Conservation (phyloP, 2,113 vertebrate species). For the Corythornis madagascariensis region DNA sequence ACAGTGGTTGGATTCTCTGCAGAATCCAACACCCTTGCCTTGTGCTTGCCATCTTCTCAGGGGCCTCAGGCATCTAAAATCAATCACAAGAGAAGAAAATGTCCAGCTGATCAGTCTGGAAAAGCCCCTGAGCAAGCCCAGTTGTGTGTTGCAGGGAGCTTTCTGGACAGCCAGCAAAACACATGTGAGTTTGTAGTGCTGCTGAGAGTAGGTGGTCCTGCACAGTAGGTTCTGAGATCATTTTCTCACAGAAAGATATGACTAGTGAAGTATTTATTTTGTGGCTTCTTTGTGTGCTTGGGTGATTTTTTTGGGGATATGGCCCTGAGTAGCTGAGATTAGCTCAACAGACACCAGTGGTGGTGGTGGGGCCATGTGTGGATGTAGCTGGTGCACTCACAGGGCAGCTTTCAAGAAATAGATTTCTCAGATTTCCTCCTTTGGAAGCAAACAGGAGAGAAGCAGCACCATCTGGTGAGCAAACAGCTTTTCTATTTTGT, state of each 20-base stretch:
- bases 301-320: neutral
- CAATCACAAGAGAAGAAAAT: neutral
- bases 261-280: neutral
- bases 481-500: neutral
- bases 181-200: neutral
- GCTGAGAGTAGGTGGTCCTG: neutral
- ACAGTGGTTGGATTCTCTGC: neutral
- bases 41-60: neutral
- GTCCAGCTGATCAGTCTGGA: neutral
- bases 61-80: neutral
- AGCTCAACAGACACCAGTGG: neutral
- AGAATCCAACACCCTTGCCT: neutral
- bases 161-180: neutral
- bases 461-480: constrained; percentile 65
- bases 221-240: neutral
- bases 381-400: neutral
- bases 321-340: neutral
- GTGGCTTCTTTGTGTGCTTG: neutral
- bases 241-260: neutral
- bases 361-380: neutral
- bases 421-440: neutral
- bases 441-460: constrained; percentile 4
- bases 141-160: neutral
- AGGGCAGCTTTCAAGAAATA: neutral
- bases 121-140: neutral